Evolutionary conservation across 1,140 invertebrate genomes (phyloP), one percentile per base, ranked within the genome.

Genomic region (Pentalonia nigronervosa): DNA sequence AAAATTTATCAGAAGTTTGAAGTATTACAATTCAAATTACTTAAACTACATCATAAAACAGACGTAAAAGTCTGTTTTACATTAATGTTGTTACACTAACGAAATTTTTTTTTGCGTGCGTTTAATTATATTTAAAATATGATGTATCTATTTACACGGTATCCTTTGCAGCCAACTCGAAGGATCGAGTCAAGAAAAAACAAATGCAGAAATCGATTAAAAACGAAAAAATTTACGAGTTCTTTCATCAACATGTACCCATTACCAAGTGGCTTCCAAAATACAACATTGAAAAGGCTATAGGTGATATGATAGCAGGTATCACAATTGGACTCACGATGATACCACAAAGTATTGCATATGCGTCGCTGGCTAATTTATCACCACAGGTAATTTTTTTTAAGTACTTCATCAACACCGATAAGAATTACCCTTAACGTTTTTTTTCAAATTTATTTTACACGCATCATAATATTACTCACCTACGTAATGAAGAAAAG

Each of bases 281-380:
- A 14, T 97, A 97, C 94, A 95, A 95, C 56, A 95, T 94, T 93
- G 94, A 95, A 90, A 95, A 95, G 94, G 95, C 96, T 41, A 86
- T 96, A 30, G 95, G 96, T 36, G 96, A 97, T 94, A 88, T 95
- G 48, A 94, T 97, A 60, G 96, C 97, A 81, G 97, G 97, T 47
- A 94, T 97, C 8, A 97, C 97, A 21, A 96, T 97, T 2, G 97
- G 96, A 30, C 95, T 97, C 14, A 97, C 97, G 7, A 96, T 96
- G 25, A 97, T 97, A 93, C 97, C 97, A 8, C 97, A 97, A 94
- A 96, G 96, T 17, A 96, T 97, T 93, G 97, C 97, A 17, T 97
- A 97, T 94, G 97, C 97, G 7, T 95, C 96, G 41, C 95, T 97
- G 25, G 97, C 97, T 76, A 96, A 96, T 91, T 94, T 97, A 90